phyloP scores from a whole-genome alignment of 1,140 invertebrate genomes.

The Uloborus diversus region DNA sequence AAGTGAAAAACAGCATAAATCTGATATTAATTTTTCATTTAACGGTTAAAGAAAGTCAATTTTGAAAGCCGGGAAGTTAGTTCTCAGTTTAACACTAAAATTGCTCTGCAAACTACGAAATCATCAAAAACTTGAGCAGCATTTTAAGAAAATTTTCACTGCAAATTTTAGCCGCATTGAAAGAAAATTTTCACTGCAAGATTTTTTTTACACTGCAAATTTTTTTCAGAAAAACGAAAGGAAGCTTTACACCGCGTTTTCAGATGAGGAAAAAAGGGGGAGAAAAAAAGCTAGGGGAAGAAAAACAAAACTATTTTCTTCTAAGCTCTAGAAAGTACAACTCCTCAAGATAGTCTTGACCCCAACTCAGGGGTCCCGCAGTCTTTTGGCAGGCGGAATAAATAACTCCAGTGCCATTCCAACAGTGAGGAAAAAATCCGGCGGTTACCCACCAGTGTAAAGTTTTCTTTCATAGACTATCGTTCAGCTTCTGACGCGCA shows the following conservation, averaged over 20 bases:
- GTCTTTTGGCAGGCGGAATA: conserved; percentile 15
- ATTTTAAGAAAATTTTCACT: too few species aligned
- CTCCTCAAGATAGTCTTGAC: neutral
- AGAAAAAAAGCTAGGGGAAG: neutral
- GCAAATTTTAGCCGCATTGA: too few species aligned
- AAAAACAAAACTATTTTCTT: neutral
- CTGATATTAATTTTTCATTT: too few species aligned
- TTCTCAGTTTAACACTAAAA: too few species aligned
- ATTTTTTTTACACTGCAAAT: too few species aligned
- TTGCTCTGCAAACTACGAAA: too few species aligned
- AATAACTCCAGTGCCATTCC: neutral
- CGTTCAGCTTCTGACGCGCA: neutral
- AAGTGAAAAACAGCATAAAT: too few species aligned
- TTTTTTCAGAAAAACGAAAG: too few species aligned
- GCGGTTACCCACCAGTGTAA: neutral
- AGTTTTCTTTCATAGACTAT: conserved; percentile 16
- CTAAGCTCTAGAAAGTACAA: neutral
- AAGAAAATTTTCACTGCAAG: too few species aligned
- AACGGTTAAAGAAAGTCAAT: too few species aligned
- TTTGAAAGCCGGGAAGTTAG: too few species aligned
- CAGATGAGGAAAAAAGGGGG: neutral
- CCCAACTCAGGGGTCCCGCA: neutral
- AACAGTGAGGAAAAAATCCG: neutral
- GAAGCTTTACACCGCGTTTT: neutral
- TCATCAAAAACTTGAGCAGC: too few species aligned